A percentile compares a stretch with the other conserved stretches of the same genome.
These are phyloP conservation scores for Oreamnos americanus DNA, from an alignment of 2,113 vertebrate species.

Conservation along the genomic window DNA sequence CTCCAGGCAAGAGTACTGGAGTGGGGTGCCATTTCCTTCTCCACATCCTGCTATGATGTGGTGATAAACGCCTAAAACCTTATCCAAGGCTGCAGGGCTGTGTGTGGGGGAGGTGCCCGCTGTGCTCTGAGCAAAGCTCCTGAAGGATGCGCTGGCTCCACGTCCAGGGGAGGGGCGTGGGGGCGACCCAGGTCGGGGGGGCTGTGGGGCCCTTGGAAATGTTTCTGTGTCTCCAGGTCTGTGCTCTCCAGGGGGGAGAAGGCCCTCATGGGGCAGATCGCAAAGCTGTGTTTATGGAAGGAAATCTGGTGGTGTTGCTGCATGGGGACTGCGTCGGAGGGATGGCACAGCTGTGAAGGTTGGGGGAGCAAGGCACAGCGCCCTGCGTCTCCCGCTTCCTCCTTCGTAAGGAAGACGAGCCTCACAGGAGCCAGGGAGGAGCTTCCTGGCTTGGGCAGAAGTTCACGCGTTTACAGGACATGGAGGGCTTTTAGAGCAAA, in stretches of 20 bases:
- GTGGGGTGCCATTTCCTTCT: no score
- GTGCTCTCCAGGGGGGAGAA: background rate
- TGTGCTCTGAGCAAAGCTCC: background rate
- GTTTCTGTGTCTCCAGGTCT: background rate
- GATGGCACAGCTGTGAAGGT: background rate
- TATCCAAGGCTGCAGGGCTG: background rate
- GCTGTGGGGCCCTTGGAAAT: background rate
- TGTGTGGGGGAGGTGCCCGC: background rate
- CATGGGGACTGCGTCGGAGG: background rate
- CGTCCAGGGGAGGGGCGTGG: background rate
- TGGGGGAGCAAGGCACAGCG: background rate
- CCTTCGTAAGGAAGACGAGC: fast-evolving
- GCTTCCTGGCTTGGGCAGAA: background rate
- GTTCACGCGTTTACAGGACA: background rate
- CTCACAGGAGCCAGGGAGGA: background rate
- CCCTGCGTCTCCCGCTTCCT: background rate
- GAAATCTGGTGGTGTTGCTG: background rate
- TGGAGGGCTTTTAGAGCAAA: background rate
- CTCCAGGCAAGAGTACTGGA: no score
- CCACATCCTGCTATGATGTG: background rate
- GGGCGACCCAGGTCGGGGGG: fast-evolving
- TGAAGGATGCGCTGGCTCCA: fast-evolving
- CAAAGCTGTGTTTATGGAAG: background rate
- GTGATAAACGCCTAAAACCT: background rate
- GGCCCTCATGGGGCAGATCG: background rate